Evolutionary conservation across 1,140 invertebrate genomes (phyloP), one percentile per base, ranked within the genome.

Genomic region (Thaumatotibia leucotreta): DNA sequence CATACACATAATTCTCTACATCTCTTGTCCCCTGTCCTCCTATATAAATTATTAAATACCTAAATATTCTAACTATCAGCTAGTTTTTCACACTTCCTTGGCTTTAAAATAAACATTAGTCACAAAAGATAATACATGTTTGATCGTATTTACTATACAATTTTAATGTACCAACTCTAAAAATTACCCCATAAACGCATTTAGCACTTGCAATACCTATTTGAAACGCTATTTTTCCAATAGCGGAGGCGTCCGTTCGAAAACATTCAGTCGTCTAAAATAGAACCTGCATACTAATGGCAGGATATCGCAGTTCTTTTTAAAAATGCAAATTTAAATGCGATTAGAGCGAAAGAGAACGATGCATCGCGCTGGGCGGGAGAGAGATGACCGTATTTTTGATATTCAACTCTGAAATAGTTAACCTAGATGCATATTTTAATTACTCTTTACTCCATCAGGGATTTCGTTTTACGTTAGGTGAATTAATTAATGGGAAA

Each of bases 371-470:
- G 4, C 10, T 10, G 4, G 23, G 50, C n/a, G 22, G n/a, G 50
- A 52, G 49, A 0, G 50, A 52, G 50, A 52, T 9, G 50, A 6
- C 0, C 10, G 10, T 27, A 52, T 27, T 14, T 52, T 52, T 52
- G 23, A 24, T 10, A 22, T 5, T 52, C 23, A 23, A 11, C 22
- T 52, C 17, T 2, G 1, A 27, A 52, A 52, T 45, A 45, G 50
- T 52, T 27, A 52, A 52, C 50, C 50, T 52, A 52, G 50, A 27
- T 52, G 23, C 50, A 52, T 52, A 27, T 52, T 52, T 52, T 52
- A 52, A 52, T 52, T 52, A 52, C 11, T 52, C 50, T 52, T n/a
- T 52, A 52, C 22, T 24, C 11, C 9, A 52, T 52, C 50, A 52
- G 50, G 22, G 50, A 27, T 52, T 52, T 24, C 39, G 23, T 24